A percentile compares a stretch with the other conserved stretches of the same genome.
These are phyloP conservation scores for Schrankia costaestrigalis DNA, from an alignment of 2,888 invertebrate genomes.

Conservation along the genomic window DNA sequence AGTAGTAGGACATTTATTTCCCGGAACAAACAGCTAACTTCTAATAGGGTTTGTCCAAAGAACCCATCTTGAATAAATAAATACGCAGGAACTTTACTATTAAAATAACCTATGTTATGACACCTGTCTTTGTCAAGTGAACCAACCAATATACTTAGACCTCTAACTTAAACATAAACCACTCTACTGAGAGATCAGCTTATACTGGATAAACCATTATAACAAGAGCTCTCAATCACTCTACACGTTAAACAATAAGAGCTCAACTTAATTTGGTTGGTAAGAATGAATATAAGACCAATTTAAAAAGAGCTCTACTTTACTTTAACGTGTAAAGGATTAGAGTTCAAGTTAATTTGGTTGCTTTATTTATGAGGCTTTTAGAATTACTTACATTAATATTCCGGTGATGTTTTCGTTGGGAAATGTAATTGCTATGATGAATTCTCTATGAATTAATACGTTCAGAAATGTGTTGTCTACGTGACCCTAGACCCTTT, in stretches of 20 bases:
- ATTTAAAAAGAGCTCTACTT: no score
- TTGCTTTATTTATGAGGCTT: conserved; percentile 27
- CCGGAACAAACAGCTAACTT: conserved; percentile 2
- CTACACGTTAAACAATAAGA: no score
- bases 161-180: no score
- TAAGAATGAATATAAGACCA: conserved; percentile 3
- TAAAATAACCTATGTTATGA: conserved; percentile 36
- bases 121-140: conserved; percentile 30
- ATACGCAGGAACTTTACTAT: conserved; percentile 21
- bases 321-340: no score
- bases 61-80: conserved; percentile 25
- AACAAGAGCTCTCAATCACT: no score
- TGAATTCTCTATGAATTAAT: conserved; percentile 34
- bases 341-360: conserved; percentile 13
- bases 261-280: no score
- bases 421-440: conserved; percentile 42
- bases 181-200: no score
- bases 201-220: no score
- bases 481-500: conserved; percentile 3
- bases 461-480: conserved; percentile 28
- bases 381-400: conserved; percentile 40
- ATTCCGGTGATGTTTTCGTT: conserved; percentile 35
- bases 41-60: conserved; percentile 20
- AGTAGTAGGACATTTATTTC: not conserved
- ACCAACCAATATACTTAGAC: conserved; percentile 13